Base-by-base conservation (phyloP, 1,140 invertebrate species). In the Belonocnema kinseyi region DNA sequence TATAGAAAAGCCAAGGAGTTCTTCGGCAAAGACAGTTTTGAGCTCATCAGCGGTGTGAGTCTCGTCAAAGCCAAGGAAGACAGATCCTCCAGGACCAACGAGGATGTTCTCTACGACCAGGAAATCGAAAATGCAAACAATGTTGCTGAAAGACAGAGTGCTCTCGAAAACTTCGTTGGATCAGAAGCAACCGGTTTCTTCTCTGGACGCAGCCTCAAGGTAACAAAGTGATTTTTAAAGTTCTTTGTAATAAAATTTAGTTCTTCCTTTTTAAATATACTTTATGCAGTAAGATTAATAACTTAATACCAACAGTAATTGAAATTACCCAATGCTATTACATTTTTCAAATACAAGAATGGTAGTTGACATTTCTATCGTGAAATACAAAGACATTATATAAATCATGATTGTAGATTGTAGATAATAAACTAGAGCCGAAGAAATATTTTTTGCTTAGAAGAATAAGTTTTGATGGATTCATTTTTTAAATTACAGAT, bases 1-100 rank as follows among this genome's bases (percentile, higher is more conserved):
- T 94, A 92, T 90, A 90, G 93, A 46, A 92, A 91, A 80, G 93
- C 93, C 6, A 93, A 92, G 83, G 92, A 93, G n/a, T 92, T 94
- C 85, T 94, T 95, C 83, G 92, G 92, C 50, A 92, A 92, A 83
- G 93, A 94, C 70, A 92, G 85, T 79, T 88, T 94, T 66, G 93
- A 94, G 74, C 77, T 94, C 50, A 87, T 93, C 58, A 91, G 91
- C 61, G 94, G 94, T 51, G 88, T 94, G 16, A 93, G 92, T 6
- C 81, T 95, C 26, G 91, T 93, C 74, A 93, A 93, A 87, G 73
- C 76, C 11, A 90, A 92, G 54, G 83, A 85, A 7, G 86, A 90
- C 66, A 84, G 88, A 14, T 87, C 87, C 76, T 87, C 91, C 12
- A 91, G 91, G 81, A 90, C 85, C 4, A 83, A 87, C 11, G 85